Percentiles rank a stretch among this genome's conserved stretches.
These are phyloP conservation scores for Trissoscelio sp. DNA, from an alignment of 2,888 invertebrate genomes.

Conservation along the genomic window DNA sequence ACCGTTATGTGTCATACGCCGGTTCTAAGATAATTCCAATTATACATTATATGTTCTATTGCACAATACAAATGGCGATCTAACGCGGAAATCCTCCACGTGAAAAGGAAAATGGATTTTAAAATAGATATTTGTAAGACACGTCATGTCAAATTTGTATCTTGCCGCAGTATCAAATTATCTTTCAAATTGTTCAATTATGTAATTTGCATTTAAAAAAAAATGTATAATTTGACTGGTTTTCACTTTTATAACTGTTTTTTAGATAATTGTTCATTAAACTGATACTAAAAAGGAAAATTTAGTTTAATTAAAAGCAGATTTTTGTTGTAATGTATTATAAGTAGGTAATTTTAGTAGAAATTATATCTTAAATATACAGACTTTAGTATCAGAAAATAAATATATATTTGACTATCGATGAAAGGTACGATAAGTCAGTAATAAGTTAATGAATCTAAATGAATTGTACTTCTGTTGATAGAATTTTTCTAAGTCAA, in stretches of 20 bases:
- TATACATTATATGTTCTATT: conserved; percentile 38
- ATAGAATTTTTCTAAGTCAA: conserved; percentile 10
- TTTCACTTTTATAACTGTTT: no score
- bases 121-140: neutral
- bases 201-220: conserved; percentile 15
- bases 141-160: neutral
- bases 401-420: conserved; percentile 9
- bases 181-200: conserved; percentile 7
- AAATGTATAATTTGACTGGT: no score
- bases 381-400: neutral
- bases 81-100: conserved; percentile 31
- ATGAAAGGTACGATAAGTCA: conserved; percentile 4
- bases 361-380: neutral
- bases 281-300: no score
- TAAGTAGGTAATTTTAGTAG: neutral
- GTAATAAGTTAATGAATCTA: conserved; percentile 11
- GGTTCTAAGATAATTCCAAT: conserved; percentile 29
- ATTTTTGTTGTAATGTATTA: no score
- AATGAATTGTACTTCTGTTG: conserved; percentile 8
- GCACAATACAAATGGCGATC: conserved; percentile 35
- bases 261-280: no score
- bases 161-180: neutral
- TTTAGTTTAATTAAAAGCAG: no score
- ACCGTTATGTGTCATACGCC: conserved; percentile 54
- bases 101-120: no score